Evolutionary conservation across 2,113 vertebrate species (phyloP).

Genomic region (Clinocottus analis): DNA sequence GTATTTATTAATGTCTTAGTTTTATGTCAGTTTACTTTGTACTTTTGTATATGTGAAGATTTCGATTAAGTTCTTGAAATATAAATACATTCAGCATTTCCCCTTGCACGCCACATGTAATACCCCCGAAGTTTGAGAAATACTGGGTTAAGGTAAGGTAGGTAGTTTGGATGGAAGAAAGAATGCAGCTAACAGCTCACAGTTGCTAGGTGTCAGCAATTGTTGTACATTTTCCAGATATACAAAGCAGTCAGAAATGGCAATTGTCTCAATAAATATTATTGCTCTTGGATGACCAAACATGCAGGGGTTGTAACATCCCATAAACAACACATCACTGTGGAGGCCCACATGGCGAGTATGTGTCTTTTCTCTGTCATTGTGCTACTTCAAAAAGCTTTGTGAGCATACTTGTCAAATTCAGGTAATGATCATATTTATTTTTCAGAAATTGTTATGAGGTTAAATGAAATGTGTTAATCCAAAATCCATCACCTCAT

Average conservation of each 20-base stretch:
- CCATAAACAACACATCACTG: not conserved
- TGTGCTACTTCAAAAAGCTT: not conserved
- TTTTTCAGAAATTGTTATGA: not conserved
- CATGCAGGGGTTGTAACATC: not conserved
- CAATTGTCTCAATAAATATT: not conserved
- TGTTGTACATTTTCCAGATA: not conserved
- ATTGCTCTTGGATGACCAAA: not conserved
- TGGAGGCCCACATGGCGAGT: not conserved
- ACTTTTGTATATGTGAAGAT: too few species aligned
- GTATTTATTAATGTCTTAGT: too few species aligned
- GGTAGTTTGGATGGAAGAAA: too few species aligned
- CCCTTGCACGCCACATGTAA: too few species aligned
- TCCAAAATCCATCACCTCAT: conserved; percentile 4
- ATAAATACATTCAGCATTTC: too few species aligned
- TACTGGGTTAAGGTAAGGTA: too few species aligned
- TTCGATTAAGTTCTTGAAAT: too few species aligned
- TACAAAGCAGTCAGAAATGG: not conserved
- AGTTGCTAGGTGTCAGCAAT: not conserved
- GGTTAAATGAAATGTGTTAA: conserved; percentile 16
- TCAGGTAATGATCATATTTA: not conserved
- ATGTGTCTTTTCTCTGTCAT: not conserved
- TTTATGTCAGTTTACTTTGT: too few species aligned
- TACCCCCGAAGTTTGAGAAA: too few species aligned
- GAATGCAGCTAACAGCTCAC: not conserved
- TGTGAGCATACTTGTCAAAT: not conserved